phyloP scores from a whole-genome alignment of 2,888 invertebrate species.

The Caenorhabditis parvicauda region DNA sequence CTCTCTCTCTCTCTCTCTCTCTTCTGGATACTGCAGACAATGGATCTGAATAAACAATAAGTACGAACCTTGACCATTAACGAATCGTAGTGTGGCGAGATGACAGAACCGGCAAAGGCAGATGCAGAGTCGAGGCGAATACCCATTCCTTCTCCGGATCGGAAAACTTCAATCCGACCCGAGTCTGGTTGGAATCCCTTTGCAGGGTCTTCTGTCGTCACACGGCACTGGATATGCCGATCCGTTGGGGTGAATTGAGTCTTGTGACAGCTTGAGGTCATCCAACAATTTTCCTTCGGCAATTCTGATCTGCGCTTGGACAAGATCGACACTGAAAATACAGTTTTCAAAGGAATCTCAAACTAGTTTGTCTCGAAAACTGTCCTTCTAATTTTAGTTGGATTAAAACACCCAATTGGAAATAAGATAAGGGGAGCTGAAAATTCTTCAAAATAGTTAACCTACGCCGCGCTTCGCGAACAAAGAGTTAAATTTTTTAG shows the following conservation, averaged over 20 bases:
- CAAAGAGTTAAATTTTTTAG: too few species aligned
- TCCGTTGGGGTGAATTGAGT: conserved; percentile 71
- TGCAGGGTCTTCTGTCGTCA: conserved; percentile 97
- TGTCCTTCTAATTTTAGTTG: not conserved
- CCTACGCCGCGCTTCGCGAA: too few species aligned
- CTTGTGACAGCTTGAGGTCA: conserved; percentile 82
- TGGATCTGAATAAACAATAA: too few species aligned
- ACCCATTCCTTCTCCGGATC: conserved; percentile 98
- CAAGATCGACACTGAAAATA: conserved; percentile 79
- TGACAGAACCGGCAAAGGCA: conserved; percentile 86
- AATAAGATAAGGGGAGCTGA: too few species aligned
- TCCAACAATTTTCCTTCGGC: conserved; percentile 91
- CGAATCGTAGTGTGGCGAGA: conserved; percentile 97
- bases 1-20: too few species aligned
- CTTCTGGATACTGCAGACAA: too few species aligned
- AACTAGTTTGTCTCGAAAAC: too few species aligned
- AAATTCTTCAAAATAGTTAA: too few species aligned
- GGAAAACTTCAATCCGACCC: conserved; percentile 84
- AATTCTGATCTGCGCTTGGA: conserved; percentile 91
- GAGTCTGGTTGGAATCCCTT: conserved; percentile 96
- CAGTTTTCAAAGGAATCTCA: too few species aligned
- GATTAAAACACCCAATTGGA: too few species aligned
- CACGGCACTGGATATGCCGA: conserved; percentile 92
- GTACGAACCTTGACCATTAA: conserved; percentile 92
- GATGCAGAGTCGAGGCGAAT: conserved; percentile 95